Evolutionary conservation across 2,797 vertebrate genomes (phyloP).

Genomic region (Leptatherina wallacei): DNA sequence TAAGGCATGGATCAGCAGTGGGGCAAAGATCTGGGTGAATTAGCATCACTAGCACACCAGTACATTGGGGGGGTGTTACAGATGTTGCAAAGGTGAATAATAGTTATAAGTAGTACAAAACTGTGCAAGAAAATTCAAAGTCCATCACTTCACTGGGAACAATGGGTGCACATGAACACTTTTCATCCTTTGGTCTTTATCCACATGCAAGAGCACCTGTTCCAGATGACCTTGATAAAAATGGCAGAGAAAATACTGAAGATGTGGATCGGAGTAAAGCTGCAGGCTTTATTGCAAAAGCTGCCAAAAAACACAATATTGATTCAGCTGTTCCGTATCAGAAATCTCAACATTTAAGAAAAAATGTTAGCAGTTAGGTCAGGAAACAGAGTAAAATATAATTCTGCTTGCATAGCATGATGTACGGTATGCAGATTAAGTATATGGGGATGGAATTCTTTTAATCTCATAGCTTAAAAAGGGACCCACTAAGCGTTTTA

Average conservation of each 20-base stretch:
- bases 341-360: constrained; percentile 5
- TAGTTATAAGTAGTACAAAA: neutral
- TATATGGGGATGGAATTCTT: neutral
- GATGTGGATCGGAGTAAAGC: constrained; percentile 43
- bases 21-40: constrained; percentile 61
- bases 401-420: neutral
- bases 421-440: neutral
- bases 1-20: constrained; percentile 70
- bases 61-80: neutral
- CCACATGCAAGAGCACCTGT: constrained; percentile 66
- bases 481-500: neutral
- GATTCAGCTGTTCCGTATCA: constrained; percentile 39
- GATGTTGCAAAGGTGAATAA: neutral
- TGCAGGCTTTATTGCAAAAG: constrained; percentile 29
- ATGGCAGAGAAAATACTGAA: constrained; percentile 21
- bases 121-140: neutral
- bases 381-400: constrained; percentile 2
- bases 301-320: constrained; percentile 21
- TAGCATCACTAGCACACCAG: constrained; percentile 44
- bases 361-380: constrained; percentile 1
- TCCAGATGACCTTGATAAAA: constrained; percentile 69
- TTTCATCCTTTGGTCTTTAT: constrained; percentile 14
- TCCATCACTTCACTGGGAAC: no score
- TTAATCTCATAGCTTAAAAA: neutral
- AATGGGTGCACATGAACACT: no score